Conservation (phyloP, 1,140 invertebrate species). For the Hypsibius dujardini region DNA sequence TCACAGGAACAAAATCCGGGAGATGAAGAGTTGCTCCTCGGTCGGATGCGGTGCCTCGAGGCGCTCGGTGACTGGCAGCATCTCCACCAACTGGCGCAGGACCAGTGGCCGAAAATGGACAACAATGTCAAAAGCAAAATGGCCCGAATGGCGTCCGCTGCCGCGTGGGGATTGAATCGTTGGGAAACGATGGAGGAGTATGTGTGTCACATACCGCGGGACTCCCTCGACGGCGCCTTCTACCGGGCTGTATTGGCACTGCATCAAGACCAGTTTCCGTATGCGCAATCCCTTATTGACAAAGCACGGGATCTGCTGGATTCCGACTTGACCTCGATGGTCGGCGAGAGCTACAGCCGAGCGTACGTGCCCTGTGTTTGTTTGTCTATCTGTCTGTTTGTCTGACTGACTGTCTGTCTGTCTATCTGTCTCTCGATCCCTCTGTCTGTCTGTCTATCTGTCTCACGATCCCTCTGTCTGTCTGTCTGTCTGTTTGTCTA, state of each 20-base stretch:
- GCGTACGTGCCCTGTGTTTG: no score
- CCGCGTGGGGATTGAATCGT: constrained; percentile 70
- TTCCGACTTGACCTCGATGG: constrained; percentile 90
- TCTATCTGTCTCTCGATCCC: no score
- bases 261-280: constrained; percentile 59
- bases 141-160: constrained; percentile 72
- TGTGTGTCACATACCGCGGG: constrained; percentile 61
- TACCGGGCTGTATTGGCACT: constrained; percentile 84
- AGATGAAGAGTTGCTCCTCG: constrained; percentile 65
- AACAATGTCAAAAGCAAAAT: constrained; percentile 59
- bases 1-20: constrained; percentile 32
- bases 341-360: constrained; percentile 89
- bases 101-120: constrained; percentile 47
- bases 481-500: no score
- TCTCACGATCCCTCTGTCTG: no score
- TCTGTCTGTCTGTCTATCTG: no score
- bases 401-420: no score
- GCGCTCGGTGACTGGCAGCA: constrained; percentile 88
- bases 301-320: constrained; percentile 78
- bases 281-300: constrained; percentile 55
- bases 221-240: constrained; percentile 81
- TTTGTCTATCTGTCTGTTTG: no score
- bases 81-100: constrained; percentile 55
- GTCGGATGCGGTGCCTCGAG: constrained; percentile 89
- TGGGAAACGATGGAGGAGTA: constrained; percentile 84